Base-by-base conservation (phyloP, 2,113 vertebrate species). In the Toxostoma redivivum region DNA sequence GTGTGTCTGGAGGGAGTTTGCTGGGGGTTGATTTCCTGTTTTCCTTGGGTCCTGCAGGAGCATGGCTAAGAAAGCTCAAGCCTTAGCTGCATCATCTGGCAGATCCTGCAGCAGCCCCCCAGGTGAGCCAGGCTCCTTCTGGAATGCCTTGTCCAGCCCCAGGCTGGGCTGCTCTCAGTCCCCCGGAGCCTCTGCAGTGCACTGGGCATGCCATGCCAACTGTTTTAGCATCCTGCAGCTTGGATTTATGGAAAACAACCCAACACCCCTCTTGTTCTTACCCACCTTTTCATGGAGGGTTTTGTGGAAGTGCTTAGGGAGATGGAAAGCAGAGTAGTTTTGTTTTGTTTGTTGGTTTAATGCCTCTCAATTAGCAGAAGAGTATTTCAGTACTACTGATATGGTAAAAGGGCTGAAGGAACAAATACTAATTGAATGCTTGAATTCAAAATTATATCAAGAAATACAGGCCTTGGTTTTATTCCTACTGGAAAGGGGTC, bases 131-230 rank as follows among this genome's bases (percentile, higher is more conserved):
- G 37, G 24, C 27, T 88, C 22, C 3, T 15, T 27, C 48, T 15
- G 72, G 51, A 56, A 24, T 6, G 10, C 2, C 37, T 17, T 3
- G 18, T 44, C 21, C 24, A 71, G 67, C 37, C 27, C 23, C 12
- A 27, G 33, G 30, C 35, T 51, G 67, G 0, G 0, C 40, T 73
- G 44, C 10, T 33, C 54, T 54, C 35, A 33, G 47, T 5, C 27
- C 8, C n/a, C 6, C 8, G 1, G 19, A 15, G 10, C 48, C 57
- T 27, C 66, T 30, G 20, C 16, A 31, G 17, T 1, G 30, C 24
- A 6, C 37, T 21, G 30, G 12, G 8, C 30, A 5, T 33, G 15
- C 9, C 5, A n/a, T 40, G 31, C 2, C 2, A 23, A 7, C 3
- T 1, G 0, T 58, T 88, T 50, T 17, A n/a, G 9, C 33, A 44